A percentile compares a stretch with the other conserved stretches of the same genome.
These are phyloP conservation scores for Heterochromis multidens DNA, from an alignment of 2,113 vertebrate genomes.

Conservation along the genomic window DNA sequence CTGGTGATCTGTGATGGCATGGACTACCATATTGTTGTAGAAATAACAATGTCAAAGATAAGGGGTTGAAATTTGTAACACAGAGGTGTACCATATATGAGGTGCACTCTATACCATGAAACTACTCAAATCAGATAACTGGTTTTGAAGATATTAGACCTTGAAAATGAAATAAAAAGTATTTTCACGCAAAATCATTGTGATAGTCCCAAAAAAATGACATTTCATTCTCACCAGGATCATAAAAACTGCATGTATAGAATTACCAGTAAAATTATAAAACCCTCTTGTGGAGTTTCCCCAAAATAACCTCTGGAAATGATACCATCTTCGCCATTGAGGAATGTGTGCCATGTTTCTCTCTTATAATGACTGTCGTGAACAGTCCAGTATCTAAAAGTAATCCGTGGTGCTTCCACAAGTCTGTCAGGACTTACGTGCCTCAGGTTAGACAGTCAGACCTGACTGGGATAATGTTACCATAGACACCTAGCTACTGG, in stretches of 20 bases:
- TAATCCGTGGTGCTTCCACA: fast-evolving
- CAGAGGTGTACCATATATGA: too few species aligned
- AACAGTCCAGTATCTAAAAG: fast-evolving
- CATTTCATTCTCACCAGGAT: fast-evolving
- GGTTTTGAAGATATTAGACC: too few species aligned
- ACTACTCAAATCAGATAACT: too few species aligned
- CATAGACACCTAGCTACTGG: not conserved
- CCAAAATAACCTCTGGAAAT: not conserved
- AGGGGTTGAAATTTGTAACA: too few species aligned
- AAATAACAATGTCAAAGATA: too few species aligned
- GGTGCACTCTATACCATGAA: too few species aligned
- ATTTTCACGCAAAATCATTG: too few species aligned
- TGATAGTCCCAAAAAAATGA: too few species aligned
- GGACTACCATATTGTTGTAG: too few species aligned
- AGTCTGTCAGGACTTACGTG: not conserved
- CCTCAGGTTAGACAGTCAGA: not conserved
- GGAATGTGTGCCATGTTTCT: not conserved
- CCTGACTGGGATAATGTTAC: not conserved
- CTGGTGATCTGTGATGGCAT: too few species aligned
- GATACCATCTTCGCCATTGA: not conserved
- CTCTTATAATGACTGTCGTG: not conserved
- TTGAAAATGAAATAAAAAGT: too few species aligned
- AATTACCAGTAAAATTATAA: not conserved
- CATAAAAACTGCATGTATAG: fast-evolving
- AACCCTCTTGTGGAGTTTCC: not conserved